Base-by-base conservation (phyloP, 2,797 vertebrate species). In the Anguilla obscura region DNA sequence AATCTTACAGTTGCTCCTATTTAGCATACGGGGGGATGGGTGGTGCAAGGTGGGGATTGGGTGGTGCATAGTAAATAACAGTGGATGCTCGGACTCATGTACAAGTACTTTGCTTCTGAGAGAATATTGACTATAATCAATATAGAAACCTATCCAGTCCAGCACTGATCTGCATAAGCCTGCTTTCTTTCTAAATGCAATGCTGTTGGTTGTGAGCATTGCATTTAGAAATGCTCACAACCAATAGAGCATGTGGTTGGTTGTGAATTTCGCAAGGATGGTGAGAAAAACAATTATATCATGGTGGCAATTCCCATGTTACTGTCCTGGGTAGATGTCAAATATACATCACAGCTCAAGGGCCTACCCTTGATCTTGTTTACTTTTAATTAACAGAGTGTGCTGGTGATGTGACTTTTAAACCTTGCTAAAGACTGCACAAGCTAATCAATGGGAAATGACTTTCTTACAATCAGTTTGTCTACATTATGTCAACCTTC, bases 321-420 rank as follows among this genome's bases (percentile, higher is more conserved):
- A 1, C 40, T 12, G 3, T 48, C 45, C 40, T 82, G 18, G 50
- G 2, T 30, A 82, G 21, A 76, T 76, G 71, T 7, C 21, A 24
- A 50, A 50, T 24, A 82, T 18, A 36, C 36, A 79, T 16, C 36
- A 82, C 8, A 50, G 18, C 16, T 10, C 79, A 50, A 48, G 1
- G 9, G 79, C 79, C 40, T 24, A 24, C 16, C 18, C 79, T 82
- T 82, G 45, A 82, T 48, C 16, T 1, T 82, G 79, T 82, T 24
- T 30, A 82, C 45, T 82, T 82, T 82, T 82, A 24, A 82, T 82
- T 24, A 48, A 82, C 45, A 48, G 45, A 80, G 79, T 21, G 21
- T 82, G 21, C 40, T 82, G 45, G 6, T 50, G 45, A 48, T n/a
- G 50, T 82, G 14, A 82, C 79, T 82, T 50, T 24, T 45, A 50